Conservation (phyloP, 2,113 vertebrate species). For the Gila orcuttii region DNA sequence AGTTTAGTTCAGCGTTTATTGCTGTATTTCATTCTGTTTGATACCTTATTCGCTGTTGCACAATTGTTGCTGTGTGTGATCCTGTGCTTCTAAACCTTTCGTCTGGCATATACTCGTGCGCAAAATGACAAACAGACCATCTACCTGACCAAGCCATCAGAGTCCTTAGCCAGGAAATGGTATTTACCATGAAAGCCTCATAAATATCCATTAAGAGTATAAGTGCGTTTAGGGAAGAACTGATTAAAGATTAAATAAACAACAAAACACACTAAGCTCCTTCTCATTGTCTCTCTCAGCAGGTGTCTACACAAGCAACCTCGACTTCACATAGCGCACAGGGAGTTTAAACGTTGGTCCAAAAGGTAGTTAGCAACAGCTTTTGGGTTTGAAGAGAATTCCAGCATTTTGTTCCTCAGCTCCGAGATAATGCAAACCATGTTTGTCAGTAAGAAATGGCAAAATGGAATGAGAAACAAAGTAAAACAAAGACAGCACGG, state of each 20-base stretch:
- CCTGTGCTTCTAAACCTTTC: conserved; percentile 66
- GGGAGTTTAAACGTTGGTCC: conserved; percentile 41
- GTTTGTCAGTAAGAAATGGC: conserved; percentile 59
- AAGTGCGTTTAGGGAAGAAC: conserved; percentile 24
- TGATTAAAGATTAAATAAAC: neutral
- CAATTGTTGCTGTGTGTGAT: conserved; percentile 62
- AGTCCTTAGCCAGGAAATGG: conserved; percentile 65
- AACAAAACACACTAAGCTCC: conserved; percentile 34
- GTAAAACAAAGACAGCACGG: conserved; percentile 47
- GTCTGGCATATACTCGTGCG: conserved; percentile 57
- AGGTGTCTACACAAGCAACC: conserved; percentile 61
- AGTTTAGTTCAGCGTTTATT: conserved; percentile 55
- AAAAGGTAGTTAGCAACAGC: conserved; percentile 49
- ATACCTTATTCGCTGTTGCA: conserved; percentile 44
- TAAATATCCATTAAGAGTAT: conserved; percentile 58
- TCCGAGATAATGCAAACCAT: conserved; percentile 67
- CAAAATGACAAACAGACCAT: conserved; percentile 63
- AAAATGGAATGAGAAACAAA: conserved; percentile 52
- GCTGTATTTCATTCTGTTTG: conserved; percentile 32
- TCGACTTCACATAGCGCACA: conserved; percentile 18
- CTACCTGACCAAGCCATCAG: conserved; percentile 50
- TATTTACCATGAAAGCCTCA: conserved; percentile 64
- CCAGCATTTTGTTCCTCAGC: conserved; percentile 32
- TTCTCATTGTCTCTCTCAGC: conserved; percentile 58
- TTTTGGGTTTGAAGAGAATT: conserved; percentile 51